These are phyloP conservation scores for Falco punctatus DNA, from an alignment of 2,113 vertebrate genomes.

Conservation along the genomic window DNA sequence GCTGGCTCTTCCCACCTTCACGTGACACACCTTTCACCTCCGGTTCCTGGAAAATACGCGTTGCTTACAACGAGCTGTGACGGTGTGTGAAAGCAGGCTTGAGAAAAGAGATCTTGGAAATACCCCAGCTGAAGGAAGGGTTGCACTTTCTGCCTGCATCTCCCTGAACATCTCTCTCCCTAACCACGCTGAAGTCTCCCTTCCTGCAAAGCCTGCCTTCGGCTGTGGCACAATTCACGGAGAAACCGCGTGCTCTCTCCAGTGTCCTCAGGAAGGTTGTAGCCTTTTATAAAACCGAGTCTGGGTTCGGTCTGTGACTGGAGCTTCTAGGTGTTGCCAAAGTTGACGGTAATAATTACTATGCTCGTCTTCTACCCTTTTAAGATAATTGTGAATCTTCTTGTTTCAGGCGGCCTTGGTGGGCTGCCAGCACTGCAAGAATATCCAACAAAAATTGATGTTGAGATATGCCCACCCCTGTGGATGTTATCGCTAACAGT, in stretches of 20 bases:
- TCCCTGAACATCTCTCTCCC: neutral
- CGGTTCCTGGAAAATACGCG: neutral
- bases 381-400: neutral
- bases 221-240: neutral
- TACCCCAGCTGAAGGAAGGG: neutral
- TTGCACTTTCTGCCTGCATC: neutral
- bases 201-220: accelerated
- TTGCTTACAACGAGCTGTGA: neutral
- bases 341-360: neutral
- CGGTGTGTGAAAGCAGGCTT: neutral
- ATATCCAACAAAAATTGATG: neutral
- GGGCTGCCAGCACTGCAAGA: neutral
- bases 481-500: neutral
- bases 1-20: neutral
- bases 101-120: neutral
- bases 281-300: neutral
- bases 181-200: accelerated
- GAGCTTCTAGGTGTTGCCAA: neutral
- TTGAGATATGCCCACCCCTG: neutral
- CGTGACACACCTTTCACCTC: neutral
- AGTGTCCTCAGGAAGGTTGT: accelerated
- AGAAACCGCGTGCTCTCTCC: neutral
- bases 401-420: neutral
- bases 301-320: neutral
- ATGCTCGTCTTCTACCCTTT: neutral